phyloP scores from a whole-genome alignment of 2,113 vertebrate species.

The Macaca nemestrina region DNA sequence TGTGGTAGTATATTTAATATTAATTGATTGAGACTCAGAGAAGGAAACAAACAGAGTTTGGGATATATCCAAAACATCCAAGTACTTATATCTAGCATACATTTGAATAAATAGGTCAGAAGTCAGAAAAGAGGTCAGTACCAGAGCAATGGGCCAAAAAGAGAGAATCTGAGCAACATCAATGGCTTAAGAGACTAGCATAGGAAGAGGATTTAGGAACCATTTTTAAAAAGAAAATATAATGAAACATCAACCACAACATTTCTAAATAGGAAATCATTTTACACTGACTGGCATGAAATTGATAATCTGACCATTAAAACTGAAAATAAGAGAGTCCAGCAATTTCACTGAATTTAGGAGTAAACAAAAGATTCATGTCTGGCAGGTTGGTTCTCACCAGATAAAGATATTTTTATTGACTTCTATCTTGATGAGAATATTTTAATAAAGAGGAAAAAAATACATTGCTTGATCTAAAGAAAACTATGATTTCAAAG shows the following conservation, averaged over 20 bases:
- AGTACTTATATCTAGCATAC: neutral
- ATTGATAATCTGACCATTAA: slow-evolving; percentile 34
- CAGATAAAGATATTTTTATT: slow-evolving; percentile 55
- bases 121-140: neutral
- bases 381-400: slow-evolving; percentile 43
- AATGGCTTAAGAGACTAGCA: neutral
- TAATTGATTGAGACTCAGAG: neutral
- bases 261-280: slow-evolving; percentile 7
- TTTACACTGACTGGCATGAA: neutral
- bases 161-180: neutral
- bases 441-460: neutral
- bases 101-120: neutral
- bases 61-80: neutral
- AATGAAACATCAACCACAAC: neutral
- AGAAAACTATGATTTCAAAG: slow-evolving; percentile 50
- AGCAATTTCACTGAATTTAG: slow-evolving; percentile 69
- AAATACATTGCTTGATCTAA: neutral
- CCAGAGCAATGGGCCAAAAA: neutral
- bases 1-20: neutral
- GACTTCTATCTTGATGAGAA: neutral
- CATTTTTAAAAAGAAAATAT: neutral
- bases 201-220: neutral
- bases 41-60: neutral
- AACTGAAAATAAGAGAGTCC: slow-evolving; percentile 74
- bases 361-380: slow-evolving; percentile 67